These are phyloP conservation scores for Ormyrus pomaceus DNA, from an alignment of 2,888 invertebrate species.

Conservation along the genomic window DNA sequence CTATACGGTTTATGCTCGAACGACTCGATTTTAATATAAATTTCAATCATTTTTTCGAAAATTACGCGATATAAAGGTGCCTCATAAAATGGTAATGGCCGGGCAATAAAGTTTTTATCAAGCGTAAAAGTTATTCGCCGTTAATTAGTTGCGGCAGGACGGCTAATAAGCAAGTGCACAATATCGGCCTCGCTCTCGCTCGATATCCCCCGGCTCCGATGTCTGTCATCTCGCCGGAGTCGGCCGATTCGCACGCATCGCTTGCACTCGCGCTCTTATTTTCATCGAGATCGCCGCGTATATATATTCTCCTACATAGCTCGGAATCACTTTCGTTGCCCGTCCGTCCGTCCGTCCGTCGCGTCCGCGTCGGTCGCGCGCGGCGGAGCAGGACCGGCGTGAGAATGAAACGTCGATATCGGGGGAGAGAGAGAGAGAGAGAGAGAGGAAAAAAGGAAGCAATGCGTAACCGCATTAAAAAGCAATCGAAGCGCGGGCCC, in stretches of 20 bases:
- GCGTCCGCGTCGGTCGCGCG: constrained; percentile 10
- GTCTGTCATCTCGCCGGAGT: background rate
- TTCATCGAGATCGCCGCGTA: constrained; percentile 1
- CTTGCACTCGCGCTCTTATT: background rate
- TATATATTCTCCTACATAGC: background rate
- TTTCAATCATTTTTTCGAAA: no score
- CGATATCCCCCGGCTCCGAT: background rate
- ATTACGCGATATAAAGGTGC: no score
- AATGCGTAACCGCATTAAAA: no score
- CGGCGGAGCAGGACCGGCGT: background rate
- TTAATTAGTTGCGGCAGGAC: background rate
- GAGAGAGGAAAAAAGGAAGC: no score
- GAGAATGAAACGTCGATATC: background rate
- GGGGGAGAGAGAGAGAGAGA: background rate
- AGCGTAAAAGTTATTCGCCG: no score
- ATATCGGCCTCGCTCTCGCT: background rate
- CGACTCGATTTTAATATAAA: no score
- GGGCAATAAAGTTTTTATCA: no score
- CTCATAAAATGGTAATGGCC: no score
- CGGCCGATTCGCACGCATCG: background rate
- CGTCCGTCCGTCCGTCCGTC: background rate
- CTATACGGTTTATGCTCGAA: no score
- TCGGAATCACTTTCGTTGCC: constrained; percentile 29
- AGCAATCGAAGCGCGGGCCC: no score
- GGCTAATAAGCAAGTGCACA: background rate